Conservation (phyloP, 2,113 vertebrate genomes). For the Bubo bubo region DNA sequence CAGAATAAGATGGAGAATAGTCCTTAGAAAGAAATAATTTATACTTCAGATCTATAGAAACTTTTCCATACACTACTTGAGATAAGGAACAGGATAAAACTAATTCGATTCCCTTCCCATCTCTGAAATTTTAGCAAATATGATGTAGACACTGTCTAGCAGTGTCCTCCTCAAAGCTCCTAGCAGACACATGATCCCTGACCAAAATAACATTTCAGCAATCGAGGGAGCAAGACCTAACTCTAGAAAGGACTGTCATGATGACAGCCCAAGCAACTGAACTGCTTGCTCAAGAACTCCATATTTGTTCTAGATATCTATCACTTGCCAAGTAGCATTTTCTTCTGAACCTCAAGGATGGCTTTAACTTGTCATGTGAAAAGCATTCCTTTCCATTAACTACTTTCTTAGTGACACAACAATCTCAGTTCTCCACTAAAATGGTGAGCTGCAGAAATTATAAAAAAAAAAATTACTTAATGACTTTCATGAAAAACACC, state of each 20-base stretch:
- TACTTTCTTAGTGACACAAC: not conserved
- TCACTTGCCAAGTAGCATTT: not conserved
- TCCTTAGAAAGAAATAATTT: not conserved
- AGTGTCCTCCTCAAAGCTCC: not conserved
- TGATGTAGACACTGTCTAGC: not conserved
- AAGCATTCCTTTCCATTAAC: not conserved
- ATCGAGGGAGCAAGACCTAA: not conserved
- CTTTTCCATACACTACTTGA: not conserved
- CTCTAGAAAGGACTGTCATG: not conserved
- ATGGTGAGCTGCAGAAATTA: not conserved
- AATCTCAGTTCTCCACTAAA: not conserved
- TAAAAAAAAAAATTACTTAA: not conserved
- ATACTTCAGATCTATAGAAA: not conserved
- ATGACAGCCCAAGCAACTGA: not conserved
- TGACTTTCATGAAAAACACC: not conserved
- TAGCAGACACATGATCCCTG: fast-evolving
- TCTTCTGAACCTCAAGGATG: not conserved
- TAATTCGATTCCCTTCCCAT: not conserved
- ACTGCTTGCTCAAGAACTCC: not conserved
- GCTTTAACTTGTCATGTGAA: not conserved
- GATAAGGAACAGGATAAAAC: not conserved
- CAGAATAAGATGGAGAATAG: conserved; percentile 1
- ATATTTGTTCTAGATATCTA: not conserved
- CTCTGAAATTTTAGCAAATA: not conserved
- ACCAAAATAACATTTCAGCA: not conserved